Evolutionary conservation across 2,888 invertebrate species (phyloP), one percentile per base, ranked within the genome.

Genomic region (Athalia circularis): DNA sequence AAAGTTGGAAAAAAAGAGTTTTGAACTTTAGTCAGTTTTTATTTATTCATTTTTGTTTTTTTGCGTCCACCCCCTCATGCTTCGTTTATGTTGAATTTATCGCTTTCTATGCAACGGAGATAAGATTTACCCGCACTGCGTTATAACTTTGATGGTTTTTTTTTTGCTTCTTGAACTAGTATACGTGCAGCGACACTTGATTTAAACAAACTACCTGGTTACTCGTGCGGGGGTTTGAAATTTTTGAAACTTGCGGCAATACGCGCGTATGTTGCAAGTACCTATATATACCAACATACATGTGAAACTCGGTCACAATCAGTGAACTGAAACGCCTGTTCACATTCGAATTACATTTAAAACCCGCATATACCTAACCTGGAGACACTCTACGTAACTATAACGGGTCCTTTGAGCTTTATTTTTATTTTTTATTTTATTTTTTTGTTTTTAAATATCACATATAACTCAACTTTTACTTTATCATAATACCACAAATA

Each of bases 261-360:
- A 29, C 29, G 29, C 7, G 11, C 7, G 4, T 54, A 7, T 54
- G 5, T 54, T 54, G 29, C n/a, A 54, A 54, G 8, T 11, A 8
- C 59, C 29, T 29, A 29, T 29, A 29, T 29, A 29, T 29, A 29
- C 29, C 29, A 1, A 29, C 29, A 29, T 29, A n/a, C n/a, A 9
- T 11, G 13, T 47, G 8, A 72, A 72, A 72, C 72, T 59, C 72
- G 72, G 72, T 47, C 72, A 72, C 59, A 47, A 72, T 59, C 72
- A 59, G 59, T 72, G 59, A 72, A 72, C 72, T 59, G 72, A 59
- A 72, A 72, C 72, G 72, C 15, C n/a, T 59, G 4, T 43, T 57
- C 59, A 72, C 57, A 72, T 59, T 72, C 47, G 72, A 47, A 72
- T 59, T 47, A 47, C 45, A 29, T 29, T 29, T 29, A 29, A 29